Evolutionary conservation across 53 echinoderm and acorn worm species (phyloP), one percentile per base, ranked within the genome.

Genomic region (Echinarachnius parma): DNA sequence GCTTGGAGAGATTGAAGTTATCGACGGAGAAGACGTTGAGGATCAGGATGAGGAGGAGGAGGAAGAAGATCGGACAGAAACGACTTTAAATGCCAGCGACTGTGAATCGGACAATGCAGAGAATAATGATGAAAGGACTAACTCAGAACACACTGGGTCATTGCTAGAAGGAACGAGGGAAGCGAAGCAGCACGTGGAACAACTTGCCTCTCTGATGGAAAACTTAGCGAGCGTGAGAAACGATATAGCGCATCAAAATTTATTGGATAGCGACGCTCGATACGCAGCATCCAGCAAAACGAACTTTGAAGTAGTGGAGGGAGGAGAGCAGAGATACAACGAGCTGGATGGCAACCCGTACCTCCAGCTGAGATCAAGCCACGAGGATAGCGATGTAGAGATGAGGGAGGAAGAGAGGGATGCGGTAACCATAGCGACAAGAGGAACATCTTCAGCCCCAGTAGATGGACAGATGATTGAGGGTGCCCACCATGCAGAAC

Each of bases 331-430:
- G 3, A 46, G 31, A 21, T 50, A 53, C 31, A 30, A 25, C 31
- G 37, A 69, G 50, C 31, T n/a, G 21, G 33, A 69, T 16, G 36
- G n/a, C 27, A 34, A 37, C 25, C 74, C 55, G 28, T 56, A 72
- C 42, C 37, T 72, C 0, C 74, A 72, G 57, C 74, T 72, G 20
- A 72, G 74, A 34, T 26, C 37, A 2, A 36, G 35, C 8, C 74
- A 72, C 28, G 77, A 83, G 14, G 83, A 83, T 31, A 83, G 83
- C 28, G 83, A 83, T 34, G 77, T 83, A 3, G 83, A 83, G 77
- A 83, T 83, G 83, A 66, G 59, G 56, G 83, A 83, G 16, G 83
- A 48, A 47, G 60, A 83, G 29, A 29, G 66, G 36, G 83, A 77
- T 22, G 82, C 48, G 7, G 82, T 61, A 34, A 61, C 82, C 34